Percentiles rank a stretch among this genome's conserved stretches.
Conservation (phyloP, 2,113 vertebrate species). For the Ptilonorhynchus violaceus region DNA sequence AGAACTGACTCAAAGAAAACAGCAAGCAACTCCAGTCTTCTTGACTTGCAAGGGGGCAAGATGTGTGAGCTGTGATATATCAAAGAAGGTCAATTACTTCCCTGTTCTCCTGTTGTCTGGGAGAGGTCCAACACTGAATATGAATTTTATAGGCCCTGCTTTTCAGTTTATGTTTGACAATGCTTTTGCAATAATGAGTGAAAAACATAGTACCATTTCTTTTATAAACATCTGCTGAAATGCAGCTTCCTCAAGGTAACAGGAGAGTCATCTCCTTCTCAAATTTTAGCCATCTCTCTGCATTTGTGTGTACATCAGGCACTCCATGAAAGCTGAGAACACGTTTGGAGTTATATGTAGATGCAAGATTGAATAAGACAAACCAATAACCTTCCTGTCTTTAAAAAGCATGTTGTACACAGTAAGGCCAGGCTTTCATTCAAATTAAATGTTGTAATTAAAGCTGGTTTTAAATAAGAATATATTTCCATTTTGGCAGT, state of each 20-base stretch:
- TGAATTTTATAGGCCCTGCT: background rate
- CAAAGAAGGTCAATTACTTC: background rate
- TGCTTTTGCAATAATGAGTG: fast-evolving
- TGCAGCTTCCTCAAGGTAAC: background rate
- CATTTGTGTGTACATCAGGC: background rate
- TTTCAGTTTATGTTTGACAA: background rate
- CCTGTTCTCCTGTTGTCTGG: background rate
- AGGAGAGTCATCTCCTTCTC: background rate
- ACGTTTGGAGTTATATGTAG: background rate
- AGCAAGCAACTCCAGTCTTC: background rate
- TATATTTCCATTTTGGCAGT: background rate
- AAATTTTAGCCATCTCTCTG: background rate
- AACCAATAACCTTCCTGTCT: background rate
- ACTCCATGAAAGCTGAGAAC: background rate
- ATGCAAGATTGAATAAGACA: background rate
- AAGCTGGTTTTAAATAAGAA: background rate
- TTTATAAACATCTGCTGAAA: background rate
- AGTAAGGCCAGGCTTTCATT: background rate
- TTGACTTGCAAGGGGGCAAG: background rate
- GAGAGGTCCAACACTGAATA: background rate
- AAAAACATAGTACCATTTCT: fast-evolving
- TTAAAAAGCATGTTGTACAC: background rate
- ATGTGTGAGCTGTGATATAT: background rate
- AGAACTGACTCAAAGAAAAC: background rate
- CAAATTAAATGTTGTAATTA: background rate